These are phyloP conservation scores for Pogonocichla stellata DNA, from an alignment of 2,113 vertebrate genomes.

Conservation along the genomic window DNA sequence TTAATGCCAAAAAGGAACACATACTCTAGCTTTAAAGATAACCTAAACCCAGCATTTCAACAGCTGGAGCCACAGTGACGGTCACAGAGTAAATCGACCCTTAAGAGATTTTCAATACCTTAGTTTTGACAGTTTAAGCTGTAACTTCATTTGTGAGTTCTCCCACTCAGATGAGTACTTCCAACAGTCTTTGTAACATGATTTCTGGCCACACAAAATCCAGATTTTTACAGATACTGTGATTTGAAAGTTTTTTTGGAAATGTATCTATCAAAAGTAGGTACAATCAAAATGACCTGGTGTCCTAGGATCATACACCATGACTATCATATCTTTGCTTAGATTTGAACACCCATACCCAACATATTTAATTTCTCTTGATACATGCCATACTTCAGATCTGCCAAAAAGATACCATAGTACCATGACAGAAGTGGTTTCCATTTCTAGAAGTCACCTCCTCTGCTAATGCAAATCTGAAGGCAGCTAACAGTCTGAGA, in stretches of 20 bases:
- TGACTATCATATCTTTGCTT: fast-evolving
- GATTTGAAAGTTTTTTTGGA: neutral
- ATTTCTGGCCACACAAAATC: neutral
- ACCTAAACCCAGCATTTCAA: neutral
- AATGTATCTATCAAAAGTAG: neutral
- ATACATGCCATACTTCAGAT: neutral
- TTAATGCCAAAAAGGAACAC: neutral
- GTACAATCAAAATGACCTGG: neutral
- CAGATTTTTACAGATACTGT: neutral
- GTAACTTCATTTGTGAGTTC: neutral
- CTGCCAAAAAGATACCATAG: neutral
- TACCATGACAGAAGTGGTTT: neutral
- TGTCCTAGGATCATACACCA: neutral
- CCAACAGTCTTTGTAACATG: neutral
- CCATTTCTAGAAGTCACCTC: neutral
- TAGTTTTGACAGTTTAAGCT: neutral
- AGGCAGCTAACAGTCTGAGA: neutral
- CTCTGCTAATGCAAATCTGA: neutral
- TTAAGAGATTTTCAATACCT: neutral
- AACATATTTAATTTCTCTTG: neutral
- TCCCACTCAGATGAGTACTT: neutral
- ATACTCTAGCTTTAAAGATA: neutral
- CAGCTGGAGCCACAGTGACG: neutral
- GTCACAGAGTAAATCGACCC: neutral
- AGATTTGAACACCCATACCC: neutral